Base-by-base conservation (phyloP, 2,888 invertebrate genomes). In the Liopterus haemorrhoidalis region DNA sequence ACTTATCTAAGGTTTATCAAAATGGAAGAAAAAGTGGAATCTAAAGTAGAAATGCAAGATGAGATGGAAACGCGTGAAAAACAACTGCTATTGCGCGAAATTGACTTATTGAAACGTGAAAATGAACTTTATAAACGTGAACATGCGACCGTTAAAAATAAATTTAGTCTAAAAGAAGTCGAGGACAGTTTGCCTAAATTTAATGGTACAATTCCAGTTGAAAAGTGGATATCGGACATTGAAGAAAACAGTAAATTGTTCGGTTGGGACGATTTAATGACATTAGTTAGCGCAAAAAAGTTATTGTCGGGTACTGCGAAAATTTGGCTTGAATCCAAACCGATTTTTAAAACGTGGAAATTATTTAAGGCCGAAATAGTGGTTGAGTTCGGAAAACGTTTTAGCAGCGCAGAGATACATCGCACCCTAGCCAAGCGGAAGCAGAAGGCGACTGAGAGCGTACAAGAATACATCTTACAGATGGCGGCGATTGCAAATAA, bases 201-300 rank as follows among this genome's bases (percentile, higher is more conserved):
- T n/a, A n/a, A n/a, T n/a, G n/a, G n/a, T n/a, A n/a, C n/a, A n/a
- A n/a, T n/a, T n/a, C n/a, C n/a, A n/a, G n/a, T n/a, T n/a, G n/a
- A n/a, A n/a, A 35, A 41, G 12, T 48, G 48, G 48, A 43, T 48
- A 11, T 14, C 19, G 12, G 48, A 47, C 4, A 46, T 48, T 14
- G 48, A 47, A 28, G 48, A 43, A 11, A 39, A 32, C 9, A 35
- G 40, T 2, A 15, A 20, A 9, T 5, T 46, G 2, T 36, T 40
- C 28, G 21, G 27, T 22, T 48, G 48, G 48, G 25, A 31, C 11
- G 36, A 41, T 19, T 12, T 48, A 27, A 45, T 46, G 24, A 45
- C 5, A 15, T 37, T 46, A 18, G 20, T 49, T 8, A 48, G 41
- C 11, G 46, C 49, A 12, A 49, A 47, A 27, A 42, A 43, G 28